These are phyloP conservation scores for Rhizomys pruinosus DNA, from an alignment of 2,113 vertebrate species.

Conservation along the genomic window DNA sequence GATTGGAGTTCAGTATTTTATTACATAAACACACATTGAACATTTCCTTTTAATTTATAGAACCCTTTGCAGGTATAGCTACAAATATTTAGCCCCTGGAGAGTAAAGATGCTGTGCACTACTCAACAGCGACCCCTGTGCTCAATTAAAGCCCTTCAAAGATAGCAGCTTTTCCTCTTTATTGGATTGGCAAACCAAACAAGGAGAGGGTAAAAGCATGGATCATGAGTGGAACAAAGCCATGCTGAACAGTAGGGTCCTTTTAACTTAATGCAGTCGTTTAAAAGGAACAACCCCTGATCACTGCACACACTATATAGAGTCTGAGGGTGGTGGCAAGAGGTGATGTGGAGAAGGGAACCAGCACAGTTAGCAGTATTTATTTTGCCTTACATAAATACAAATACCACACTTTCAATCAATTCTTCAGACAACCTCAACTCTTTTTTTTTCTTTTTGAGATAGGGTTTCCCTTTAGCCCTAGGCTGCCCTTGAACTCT, in stretches of 20 bases:
- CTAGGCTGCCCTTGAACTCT: too few relatives aligned
- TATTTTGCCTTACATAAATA: conserved; percentile 47
- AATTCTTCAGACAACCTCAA: background rate
- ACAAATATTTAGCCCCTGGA: conserved; percentile 80
- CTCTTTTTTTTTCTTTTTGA: too few relatives aligned
- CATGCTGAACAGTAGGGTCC: background rate
- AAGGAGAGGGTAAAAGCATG: background rate
- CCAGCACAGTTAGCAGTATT: background rate
- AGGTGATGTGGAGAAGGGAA: background rate
- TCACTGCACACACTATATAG: background rate
- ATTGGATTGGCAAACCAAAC: conserved; percentile 4
- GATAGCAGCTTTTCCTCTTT: background rate
- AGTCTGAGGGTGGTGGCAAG: background rate
- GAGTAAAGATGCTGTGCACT: conserved; percentile 69
- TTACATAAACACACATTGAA: conserved; percentile 85
- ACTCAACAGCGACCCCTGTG: conserved; percentile 86
- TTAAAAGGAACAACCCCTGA: background rate
- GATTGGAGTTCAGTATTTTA: conserved; percentile 86
- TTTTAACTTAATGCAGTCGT: background rate
- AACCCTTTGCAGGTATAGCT: conserved; percentile 82
- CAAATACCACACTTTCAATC: background rate
- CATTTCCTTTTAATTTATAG: conserved; percentile 85
- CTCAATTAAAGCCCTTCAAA: conserved; percentile 53
- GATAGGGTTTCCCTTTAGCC: too few relatives aligned
- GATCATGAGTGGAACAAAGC: background rate